Evolutionary conservation across 1,140 invertebrate species (phyloP).

Genomic region (Steinernema feltiae): DNA sequence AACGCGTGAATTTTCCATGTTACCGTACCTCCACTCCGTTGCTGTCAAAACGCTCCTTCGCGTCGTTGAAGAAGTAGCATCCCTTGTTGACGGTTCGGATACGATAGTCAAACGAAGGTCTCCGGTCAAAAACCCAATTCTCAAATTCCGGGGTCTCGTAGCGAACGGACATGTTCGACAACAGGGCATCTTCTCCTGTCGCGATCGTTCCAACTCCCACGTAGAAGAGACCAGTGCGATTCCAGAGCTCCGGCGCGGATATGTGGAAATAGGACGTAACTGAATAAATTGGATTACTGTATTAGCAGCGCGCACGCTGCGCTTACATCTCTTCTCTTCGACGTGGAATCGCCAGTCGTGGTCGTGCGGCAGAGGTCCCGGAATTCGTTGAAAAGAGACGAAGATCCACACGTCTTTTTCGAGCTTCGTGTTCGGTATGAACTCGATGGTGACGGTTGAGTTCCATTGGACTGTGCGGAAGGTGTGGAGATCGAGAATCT

Average conservation of each 20-base stretch:
- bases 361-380: slow-evolving; percentile 24
- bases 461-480: slow-evolving; percentile 33
- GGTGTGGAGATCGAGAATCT: slow-evolving; percentile 30
- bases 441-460: slow-evolving; percentile 24
- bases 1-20: no score
- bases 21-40: slow-evolving; percentile 16
- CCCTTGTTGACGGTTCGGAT: slow-evolving; percentile 28
- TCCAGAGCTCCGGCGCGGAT: slow-evolving; percentile 16
- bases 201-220: slow-evolving; percentile 27
- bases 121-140: background rate
- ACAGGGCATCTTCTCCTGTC: background rate
- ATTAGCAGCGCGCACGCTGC: slow-evolving; percentile 1
- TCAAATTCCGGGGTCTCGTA: background rate
- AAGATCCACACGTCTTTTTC: slow-evolving; percentile 21
- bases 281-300: background rate
- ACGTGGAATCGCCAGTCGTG: slow-evolving; percentile 27
- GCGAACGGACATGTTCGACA: background rate
- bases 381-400: slow-evolving; percentile 29
- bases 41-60: slow-evolving; percentile 17
- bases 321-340: background rate
- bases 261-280: slow-evolving; percentile 23
- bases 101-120: slow-evolving; percentile 21
- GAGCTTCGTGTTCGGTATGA: slow-evolving; percentile 9
- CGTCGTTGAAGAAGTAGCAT: slow-evolving; percentile 26
- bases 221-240: slow-evolving; percentile 31